Conservation (phyloP, 2,888 invertebrate species). For the Drosophila mimica region DNA sequence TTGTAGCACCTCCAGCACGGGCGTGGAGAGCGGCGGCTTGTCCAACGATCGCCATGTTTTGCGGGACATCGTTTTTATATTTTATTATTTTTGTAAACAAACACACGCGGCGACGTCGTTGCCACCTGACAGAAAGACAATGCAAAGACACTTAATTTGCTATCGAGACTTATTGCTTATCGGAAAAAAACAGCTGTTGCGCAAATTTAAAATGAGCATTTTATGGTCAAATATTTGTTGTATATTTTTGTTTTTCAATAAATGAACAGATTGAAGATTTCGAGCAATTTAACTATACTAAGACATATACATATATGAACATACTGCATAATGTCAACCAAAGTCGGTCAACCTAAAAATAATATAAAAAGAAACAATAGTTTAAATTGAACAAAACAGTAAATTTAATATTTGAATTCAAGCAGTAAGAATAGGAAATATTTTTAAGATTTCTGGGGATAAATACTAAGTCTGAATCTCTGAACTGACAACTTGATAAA, state of each 20-base stretch:
- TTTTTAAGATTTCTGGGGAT: too few species aligned
- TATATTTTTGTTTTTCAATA: background rate
- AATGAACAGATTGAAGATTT: background rate
- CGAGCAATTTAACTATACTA: conserved; percentile 68
- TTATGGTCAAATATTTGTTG: background rate
- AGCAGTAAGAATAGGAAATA: too few species aligned
- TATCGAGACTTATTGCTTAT: conserved; percentile 26
- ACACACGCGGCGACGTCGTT: conserved; percentile 50
- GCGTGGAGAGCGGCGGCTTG: conserved; percentile 84
- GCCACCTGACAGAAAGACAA: conserved; percentile 34
- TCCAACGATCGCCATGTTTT: conserved; percentile 85
- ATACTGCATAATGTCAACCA: too few species aligned
- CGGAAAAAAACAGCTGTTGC: conserved; percentile 6
- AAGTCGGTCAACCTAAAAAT: too few species aligned
- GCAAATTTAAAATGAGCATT: background rate
- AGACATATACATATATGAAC: conserved; percentile 63
- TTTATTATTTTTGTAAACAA: conserved; percentile 46
- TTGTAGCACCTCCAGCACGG: conserved; percentile 86
- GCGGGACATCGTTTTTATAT: conserved; percentile 75
- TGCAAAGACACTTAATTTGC: background rate
- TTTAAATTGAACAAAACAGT: too few species aligned
- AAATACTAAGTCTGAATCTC: too few species aligned
- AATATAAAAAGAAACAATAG: background rate
- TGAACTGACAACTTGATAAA: too few species aligned
- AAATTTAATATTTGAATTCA: too few species aligned